Evolutionary conservation across 2,113 vertebrate genomes (phyloP).

Genomic region (Psephotus haematonotus): DNA sequence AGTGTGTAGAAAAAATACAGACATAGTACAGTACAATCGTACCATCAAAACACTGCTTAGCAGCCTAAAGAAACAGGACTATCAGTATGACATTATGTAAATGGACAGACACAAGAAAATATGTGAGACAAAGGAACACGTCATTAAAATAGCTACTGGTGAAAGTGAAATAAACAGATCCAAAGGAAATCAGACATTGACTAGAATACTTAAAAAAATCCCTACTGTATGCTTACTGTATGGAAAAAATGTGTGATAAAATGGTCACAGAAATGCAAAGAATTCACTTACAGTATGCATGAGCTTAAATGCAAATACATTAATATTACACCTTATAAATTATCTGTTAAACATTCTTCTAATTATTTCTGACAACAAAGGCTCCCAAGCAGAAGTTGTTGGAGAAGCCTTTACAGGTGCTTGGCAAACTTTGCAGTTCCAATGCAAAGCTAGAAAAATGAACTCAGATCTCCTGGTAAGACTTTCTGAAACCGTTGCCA

Average conservation of each 20-base stretch:
- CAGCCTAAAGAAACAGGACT: background rate
- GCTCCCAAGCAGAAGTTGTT: background rate
- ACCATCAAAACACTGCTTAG: background rate
- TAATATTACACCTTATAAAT: background rate
- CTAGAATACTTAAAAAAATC: background rate
- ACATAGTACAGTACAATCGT: background rate
- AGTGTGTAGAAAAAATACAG: background rate
- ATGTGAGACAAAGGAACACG: background rate
- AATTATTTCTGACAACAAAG: background rate
- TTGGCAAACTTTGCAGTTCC: background rate
- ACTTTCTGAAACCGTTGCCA: background rate
- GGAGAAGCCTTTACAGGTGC: background rate
- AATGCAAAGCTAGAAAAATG: background rate
- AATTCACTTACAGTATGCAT: background rate
- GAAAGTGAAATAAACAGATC: background rate
- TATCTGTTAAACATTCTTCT: background rate
- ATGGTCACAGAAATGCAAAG: background rate
- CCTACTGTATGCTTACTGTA: constrained; percentile 40
- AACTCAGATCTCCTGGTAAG: background rate
- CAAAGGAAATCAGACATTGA: background rate
- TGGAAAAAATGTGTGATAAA: background rate
- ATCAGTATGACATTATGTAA: background rate
- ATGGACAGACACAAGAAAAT: background rate
- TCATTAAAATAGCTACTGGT: background rate
- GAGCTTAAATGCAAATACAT: background rate